Evolutionary conservation across 2,113 vertebrate genomes (phyloP).

Genomic region (Rhinogobius similis): DNA sequence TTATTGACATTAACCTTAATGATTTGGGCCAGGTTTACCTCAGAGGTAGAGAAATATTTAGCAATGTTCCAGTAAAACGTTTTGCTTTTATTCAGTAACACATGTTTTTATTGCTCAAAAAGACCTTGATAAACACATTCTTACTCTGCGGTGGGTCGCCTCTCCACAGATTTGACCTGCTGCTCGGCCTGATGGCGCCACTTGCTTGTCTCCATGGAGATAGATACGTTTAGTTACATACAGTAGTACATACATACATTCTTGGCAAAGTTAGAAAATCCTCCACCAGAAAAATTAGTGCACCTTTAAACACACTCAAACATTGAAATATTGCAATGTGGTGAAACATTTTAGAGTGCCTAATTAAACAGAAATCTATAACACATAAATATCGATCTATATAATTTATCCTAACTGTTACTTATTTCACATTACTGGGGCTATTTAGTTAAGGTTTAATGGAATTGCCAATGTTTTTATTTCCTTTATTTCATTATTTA

Average conservation of each 20-base stretch:
- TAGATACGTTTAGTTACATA: no score
- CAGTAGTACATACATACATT: no score
- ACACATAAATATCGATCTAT: no score
- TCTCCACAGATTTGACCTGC: not conserved
- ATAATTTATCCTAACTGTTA: no score
- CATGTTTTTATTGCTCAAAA: no score
- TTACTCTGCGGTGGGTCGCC: not conserved
- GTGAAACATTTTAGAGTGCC: not conserved
- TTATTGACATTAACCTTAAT: no score
- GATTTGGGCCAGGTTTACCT: not conserved
- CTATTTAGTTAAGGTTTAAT: no score
- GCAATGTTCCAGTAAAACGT: not conserved
- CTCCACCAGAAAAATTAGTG: not conserved
- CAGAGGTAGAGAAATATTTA: not conserved
- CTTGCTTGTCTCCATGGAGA: not conserved
- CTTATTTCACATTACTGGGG: no score
- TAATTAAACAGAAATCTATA: no score
- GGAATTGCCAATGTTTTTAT: not conserved
- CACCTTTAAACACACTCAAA: no score
- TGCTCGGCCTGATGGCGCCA: not conserved
- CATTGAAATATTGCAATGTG: no score
- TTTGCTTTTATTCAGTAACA: not conserved
- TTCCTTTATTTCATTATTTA: not conserved
- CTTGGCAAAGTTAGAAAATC: not conserved
- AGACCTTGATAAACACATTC: not conserved